Conservation (phyloP, 35 echinoderm and acorn worm genomes). For the Apostichopus japonicus region DNA sequence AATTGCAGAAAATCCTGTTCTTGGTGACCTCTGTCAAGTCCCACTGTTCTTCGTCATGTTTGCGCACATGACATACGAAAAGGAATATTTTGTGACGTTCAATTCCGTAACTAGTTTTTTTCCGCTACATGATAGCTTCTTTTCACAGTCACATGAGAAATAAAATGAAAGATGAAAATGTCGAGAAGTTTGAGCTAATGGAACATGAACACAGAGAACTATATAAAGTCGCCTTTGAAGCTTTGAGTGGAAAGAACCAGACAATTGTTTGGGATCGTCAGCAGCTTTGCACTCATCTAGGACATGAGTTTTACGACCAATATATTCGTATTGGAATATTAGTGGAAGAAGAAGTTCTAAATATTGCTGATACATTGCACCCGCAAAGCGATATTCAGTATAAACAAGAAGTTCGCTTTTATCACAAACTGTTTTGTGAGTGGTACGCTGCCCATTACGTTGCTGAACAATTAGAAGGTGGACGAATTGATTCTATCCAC, state of each 20-base stretch:
- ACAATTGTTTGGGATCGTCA: neutral
- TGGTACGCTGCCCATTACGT: constrained; percentile 8
- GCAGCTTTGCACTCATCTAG: neutral
- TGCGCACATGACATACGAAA: neutral
- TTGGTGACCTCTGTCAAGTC: neutral
- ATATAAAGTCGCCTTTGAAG: constrained; percentile 14
- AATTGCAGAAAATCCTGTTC: neutral
- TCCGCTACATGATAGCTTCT: neutral
- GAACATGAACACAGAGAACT: neutral
- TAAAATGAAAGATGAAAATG: neutral
- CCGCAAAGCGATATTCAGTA: no score
- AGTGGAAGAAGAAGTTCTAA: constrained; percentile 2
- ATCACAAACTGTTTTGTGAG: constrained; percentile 47
- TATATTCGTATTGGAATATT: constrained; percentile 14
- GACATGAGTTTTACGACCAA: neutral
- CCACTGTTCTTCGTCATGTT: neutral
- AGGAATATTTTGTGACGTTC: neutral
- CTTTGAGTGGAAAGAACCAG: neutral
- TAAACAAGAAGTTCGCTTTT: constrained; percentile 1
- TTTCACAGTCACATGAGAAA: constrained; percentile 33
- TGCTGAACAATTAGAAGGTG: no score
- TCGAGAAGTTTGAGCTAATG: neutral
- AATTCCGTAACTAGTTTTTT: constrained; percentile 19
- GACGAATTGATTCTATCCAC: neutral
- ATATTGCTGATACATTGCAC: neutral